Evolutionary conservation across 2,888 invertebrate species (phyloP).

Genomic region (Carterocephalus palaemon): DNA sequence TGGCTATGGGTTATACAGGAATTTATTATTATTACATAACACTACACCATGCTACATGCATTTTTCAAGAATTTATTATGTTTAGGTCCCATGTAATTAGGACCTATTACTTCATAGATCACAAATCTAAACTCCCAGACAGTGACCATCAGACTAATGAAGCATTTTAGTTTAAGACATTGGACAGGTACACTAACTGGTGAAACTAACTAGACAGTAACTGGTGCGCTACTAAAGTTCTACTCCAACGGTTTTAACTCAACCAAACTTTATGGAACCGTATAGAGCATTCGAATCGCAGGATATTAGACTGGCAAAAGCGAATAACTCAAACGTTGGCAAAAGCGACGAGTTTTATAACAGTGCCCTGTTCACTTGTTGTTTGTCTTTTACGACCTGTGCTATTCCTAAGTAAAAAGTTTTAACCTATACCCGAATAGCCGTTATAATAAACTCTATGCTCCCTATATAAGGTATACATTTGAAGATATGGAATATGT

Average conservation of each 20-base stretch:
- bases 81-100: background rate
- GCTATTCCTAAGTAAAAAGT: background rate
- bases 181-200: too few species aligned
- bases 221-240: too few species aligned
- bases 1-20: too few species aligned
- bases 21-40: too few species aligned
- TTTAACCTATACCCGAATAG: background rate
- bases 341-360: constrained; percentile 44
- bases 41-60: too few species aligned
- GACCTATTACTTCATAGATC: too few species aligned
- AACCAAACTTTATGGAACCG: constrained; percentile 21
- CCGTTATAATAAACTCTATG: constrained; percentile 8
- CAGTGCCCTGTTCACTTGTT: constrained; percentile 14
- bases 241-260: background rate
- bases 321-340: constrained; percentile 41
- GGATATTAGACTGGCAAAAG: constrained; percentile 37
- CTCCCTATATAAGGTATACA: background rate
- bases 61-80: too few species aligned
- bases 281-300: constrained; percentile 41
- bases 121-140: too few species aligned
- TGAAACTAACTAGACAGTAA: too few species aligned
- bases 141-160: too few species aligned
- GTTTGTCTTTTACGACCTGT: constrained; percentile 28
- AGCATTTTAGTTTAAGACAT: too few species aligned
- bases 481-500: background rate